These are phyloP conservation scores for Corydoras maculifer DNA, from an alignment of 2,113 vertebrate genomes.

Conservation along the genomic window DNA sequence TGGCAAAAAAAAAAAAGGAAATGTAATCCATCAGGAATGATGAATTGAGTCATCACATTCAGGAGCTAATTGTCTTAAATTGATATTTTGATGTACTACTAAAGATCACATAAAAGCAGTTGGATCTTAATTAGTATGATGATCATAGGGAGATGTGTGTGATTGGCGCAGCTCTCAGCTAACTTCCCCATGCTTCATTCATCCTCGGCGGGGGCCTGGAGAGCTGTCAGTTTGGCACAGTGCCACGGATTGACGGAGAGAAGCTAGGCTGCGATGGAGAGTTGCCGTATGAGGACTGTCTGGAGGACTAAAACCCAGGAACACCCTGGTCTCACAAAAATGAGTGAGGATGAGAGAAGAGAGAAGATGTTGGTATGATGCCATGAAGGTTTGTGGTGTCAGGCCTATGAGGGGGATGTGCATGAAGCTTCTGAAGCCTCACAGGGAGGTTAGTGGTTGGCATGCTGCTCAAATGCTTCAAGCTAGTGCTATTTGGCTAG, in stretches of 20 bases:
- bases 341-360: constrained; percentile 3
- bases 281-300: constrained; percentile 81
- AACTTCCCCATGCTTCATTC: constrained; percentile 73
- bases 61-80: constrained; percentile 62
- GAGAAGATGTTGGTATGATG: constrained; percentile 75
- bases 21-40: constrained; percentile 51
- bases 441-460: constrained; percentile 25
- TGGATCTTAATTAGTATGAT: constrained; percentile 62
- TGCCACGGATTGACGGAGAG: constrained; percentile 82
- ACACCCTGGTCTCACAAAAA: constrained; percentile 14
- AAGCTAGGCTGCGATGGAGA: constrained; percentile 81
- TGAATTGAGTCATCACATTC: constrained; percentile 50
- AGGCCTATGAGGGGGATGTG: constrained; percentile 46
- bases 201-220: constrained; percentile 63
- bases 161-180: constrained; percentile 53
- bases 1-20: constrained; percentile 8
- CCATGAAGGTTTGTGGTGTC: constrained; percentile 81
- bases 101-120: constrained; percentile 58
- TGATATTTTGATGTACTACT: constrained; percentile 63
- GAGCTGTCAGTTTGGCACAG: constrained; percentile 75
- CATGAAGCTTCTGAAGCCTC: constrained; percentile 19
- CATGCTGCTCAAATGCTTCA: neutral
- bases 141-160: constrained; percentile 64
- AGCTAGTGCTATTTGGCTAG: constrained; percentile 14
- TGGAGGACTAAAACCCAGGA: constrained; percentile 50